Evolutionary conservation across 1,140 invertebrate species (phyloP), one percentile per base, ranked within the genome.

Genomic region (Chironomus striatipennis): DNA sequence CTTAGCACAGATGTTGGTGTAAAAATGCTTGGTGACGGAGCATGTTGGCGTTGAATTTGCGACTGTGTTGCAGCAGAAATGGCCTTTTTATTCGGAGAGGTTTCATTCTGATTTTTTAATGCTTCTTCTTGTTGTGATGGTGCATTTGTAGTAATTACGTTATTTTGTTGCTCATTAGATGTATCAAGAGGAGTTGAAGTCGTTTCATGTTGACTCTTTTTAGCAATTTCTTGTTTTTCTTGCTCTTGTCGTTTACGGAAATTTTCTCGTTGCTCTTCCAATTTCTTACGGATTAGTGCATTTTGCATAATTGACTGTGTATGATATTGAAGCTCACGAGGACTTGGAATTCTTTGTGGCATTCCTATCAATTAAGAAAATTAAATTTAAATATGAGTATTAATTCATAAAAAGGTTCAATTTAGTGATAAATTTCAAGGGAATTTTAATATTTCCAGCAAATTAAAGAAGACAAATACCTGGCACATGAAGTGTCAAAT

Each of bases 1-100:
- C 94, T 87, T 78, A 97, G 86, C 43, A 95, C 90, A 67, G 94
- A 95, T 8, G 94, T 96, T 70, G 94, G 94, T 3, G 93, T 96
- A 82, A 96, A 96, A 4, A 93, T 90, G 75, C 92, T 84, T 7
- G 89, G 89, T 43, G 90, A 90, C 8, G 89, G 86, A 64, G 85
- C 86, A 78, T 74, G 74, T 12, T 74, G 74, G 9, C 42, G n/a
- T 9, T 73, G 73, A 34, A 42, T 73, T 18, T 43, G 18, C 7
- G n/a, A 42, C 6, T 73, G 42, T 20, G 8, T n/a, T n/a, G 15
- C 15, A 1, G 15, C 47, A 1, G 47, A 15, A 34, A 34, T 34
- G 2, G 81, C 81, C 75, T 83, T 83, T 77, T 84, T 84, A 8
- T 79, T 79, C 70, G 83, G 80, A 6, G 80, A 80, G 43, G 80